Conservation (phyloP, 1,140 invertebrate species). For the Pseudachorutes palmiensis region DNA sequence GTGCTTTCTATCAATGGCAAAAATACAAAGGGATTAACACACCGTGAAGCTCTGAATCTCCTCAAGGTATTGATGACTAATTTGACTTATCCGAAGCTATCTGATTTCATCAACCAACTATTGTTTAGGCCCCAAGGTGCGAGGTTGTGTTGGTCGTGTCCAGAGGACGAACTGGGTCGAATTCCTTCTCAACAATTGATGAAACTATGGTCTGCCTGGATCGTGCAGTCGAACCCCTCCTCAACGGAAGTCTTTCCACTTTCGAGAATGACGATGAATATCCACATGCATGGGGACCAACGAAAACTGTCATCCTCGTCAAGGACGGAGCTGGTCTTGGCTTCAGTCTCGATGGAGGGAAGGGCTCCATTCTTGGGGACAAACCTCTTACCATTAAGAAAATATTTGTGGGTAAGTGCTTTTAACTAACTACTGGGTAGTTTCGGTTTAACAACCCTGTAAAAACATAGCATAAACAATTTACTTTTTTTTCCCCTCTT, state of each 20-base stretch:
- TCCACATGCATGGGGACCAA: constrained; percentile 36
- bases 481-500: too few species aligned
- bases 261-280: constrained; percentile 35
- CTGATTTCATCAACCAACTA: neutral
- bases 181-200: constrained; percentile 37
- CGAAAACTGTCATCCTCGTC: constrained; percentile 53
- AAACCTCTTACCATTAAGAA: constrained; percentile 78
- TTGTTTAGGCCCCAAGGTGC: constrained; percentile 52
- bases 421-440: neutral
- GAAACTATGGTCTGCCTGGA: constrained; percentile 35
- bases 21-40: constrained; percentile 67
- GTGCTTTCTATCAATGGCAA: constrained; percentile 83
- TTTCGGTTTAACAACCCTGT: neutral
- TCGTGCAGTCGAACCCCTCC: constrained; percentile 31
- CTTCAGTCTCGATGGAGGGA: constrained; percentile 85
- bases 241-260: constrained; percentile 24
- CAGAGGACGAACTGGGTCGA: constrained; percentile 38
- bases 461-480: too few species aligned
- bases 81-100: neutral
- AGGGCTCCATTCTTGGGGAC: constrained; percentile 78
- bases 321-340: constrained; percentile 84
- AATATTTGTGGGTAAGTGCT: constrained; percentile 71
- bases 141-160: constrained; percentile 61
- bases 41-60: constrained; percentile 71
- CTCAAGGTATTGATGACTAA: constrained; percentile 56